Percentiles rank a stretch among this genome's conserved stretches.
phyloP scores from a whole-genome alignment of 2,113 vertebrate species.

The Malurus alboscapulatus region DNA sequence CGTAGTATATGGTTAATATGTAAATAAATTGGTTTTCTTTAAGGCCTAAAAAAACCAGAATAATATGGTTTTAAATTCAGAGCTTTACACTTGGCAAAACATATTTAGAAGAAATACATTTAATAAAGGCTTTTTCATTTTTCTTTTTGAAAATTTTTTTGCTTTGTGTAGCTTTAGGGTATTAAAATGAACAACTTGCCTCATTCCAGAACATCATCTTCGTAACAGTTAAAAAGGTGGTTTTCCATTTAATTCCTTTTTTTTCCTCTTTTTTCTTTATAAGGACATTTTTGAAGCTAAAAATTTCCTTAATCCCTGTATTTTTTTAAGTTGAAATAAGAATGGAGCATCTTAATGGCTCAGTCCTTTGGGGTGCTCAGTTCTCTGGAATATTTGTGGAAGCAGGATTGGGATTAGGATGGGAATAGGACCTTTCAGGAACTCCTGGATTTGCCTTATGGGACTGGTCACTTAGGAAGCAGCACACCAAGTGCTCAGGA shows the following conservation, averaged over 20 bases:
- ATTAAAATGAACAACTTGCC: neutral
- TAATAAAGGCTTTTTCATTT: neutral
- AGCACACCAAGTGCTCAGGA: neutral
- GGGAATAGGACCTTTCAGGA: neutral
- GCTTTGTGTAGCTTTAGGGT: neutral
- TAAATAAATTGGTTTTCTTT: neutral
- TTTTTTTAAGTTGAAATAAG: neutral
- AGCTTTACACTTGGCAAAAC: neutral
- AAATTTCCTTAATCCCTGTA: neutral
- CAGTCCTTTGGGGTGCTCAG: neutral
- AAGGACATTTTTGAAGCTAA: neutral
- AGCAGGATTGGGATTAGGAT: neutral
- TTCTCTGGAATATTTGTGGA: neutral
- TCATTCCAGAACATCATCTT: neutral
- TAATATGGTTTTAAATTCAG: neutral
- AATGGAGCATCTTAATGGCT: neutral
- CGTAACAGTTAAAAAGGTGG: neutral
- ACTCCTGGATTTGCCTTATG: fast-evolving
- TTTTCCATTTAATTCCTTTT: neutral
- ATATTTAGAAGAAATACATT: neutral
- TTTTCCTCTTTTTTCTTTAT: neutral
- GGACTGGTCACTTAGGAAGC: neutral
- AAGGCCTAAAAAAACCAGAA: neutral
- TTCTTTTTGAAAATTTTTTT: neutral
- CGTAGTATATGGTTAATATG: neutral